A percentile compares a stretch with the other conserved stretches of the same genome.
phyloP scores from a whole-genome alignment of 2,113 vertebrate genomes.

The Cichladusa arquata region DNA sequence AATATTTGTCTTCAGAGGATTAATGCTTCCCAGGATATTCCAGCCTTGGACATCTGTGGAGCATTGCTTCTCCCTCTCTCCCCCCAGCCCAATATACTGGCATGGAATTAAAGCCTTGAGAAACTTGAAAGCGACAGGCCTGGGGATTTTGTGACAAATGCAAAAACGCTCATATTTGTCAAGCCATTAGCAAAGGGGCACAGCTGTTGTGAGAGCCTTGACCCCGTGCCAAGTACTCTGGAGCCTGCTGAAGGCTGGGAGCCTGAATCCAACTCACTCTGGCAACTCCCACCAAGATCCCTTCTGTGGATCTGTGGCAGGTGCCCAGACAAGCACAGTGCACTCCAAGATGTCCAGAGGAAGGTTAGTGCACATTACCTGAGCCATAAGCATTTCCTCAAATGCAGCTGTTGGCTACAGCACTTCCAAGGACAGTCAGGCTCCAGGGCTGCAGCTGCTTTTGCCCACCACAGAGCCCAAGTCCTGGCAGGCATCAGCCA shows the following conservation, averaged over 20 bases:
- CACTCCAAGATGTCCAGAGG: background rate
- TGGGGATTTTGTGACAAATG: constrained; percentile 64
- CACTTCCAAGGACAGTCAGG: fast-evolving
- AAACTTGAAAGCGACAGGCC: constrained; percentile 60
- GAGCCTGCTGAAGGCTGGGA: background rate
- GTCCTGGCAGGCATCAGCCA: background rate
- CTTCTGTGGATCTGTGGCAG: background rate
- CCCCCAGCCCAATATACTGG: background rate
- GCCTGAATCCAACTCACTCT: background rate
- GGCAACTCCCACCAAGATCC: background rate
- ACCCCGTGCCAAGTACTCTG: background rate
- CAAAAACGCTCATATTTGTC: constrained; percentile 53
- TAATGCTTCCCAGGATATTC: constrained; percentile 54
- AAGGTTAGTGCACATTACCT: background rate
- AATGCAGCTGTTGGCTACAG: background rate
- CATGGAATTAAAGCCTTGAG: constrained; percentile 52
- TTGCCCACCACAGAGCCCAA: background rate
- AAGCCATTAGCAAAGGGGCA: constrained; percentile 50
- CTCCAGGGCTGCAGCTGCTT: background rate
- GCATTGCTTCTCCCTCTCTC: constrained; percentile 20
- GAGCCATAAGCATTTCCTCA: background rate
- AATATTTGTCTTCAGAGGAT: constrained; percentile 49
- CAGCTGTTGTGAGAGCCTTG: constrained; percentile 43
- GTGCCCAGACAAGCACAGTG: background rate
- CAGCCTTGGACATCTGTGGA: constrained; percentile 34